Evolutionary conservation across 37 sponge, comb jelly and placozoan species (phyloP).

Genomic region (Amphimedon queenslandica): DNA sequence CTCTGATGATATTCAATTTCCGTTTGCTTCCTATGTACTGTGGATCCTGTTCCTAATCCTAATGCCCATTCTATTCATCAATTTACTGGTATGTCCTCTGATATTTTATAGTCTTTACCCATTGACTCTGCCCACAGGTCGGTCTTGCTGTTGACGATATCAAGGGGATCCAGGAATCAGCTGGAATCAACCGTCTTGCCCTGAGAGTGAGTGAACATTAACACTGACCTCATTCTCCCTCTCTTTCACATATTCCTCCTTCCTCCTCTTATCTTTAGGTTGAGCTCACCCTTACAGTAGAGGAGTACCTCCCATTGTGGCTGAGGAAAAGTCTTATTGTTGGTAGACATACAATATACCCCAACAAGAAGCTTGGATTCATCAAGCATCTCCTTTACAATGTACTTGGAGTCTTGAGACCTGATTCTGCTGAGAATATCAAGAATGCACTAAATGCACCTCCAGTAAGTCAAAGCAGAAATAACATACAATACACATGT

Average conservation of each 20-base stretch:
- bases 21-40: slow-evolving; percentile 48
- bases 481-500: background rate
- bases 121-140: slow-evolving; percentile 48
- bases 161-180: slow-evolving; percentile 85
- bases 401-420: slow-evolving; percentile 11
- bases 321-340: slow-evolving; percentile 35
- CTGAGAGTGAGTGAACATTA: slow-evolving; percentile 65
- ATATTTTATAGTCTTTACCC: background rate
- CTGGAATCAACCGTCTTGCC: slow-evolving; percentile 73
- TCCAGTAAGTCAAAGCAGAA: slow-evolving; percentile 13
- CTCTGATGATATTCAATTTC: slow-evolving; percentile 25
- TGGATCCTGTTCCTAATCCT: slow-evolving; percentile 90
- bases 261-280: slow-evolving; percentile 28
- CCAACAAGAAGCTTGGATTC: slow-evolving; percentile 42
- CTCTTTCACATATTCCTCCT: background rate
- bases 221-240: background rate
- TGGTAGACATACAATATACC: slow-evolving; percentile 4
- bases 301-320: slow-evolving; percentile 37
- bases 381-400: slow-evolving; percentile 17
- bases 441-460: slow-evolving; percentile 35
- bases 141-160: slow-evolving; percentile 99
- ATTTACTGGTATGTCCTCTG: slow-evolving; percentile 79
- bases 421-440: slow-evolving; percentile 50
- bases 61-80: slow-evolving; percentile 94
- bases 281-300: slow-evolving; percentile 58